Percentiles rank a stretch among this genome's conserved stretches.
Evolutionary conservation across 2,888 invertebrate genomes (phyloP).

Genomic region (Odontocolon sp.): DNA sequence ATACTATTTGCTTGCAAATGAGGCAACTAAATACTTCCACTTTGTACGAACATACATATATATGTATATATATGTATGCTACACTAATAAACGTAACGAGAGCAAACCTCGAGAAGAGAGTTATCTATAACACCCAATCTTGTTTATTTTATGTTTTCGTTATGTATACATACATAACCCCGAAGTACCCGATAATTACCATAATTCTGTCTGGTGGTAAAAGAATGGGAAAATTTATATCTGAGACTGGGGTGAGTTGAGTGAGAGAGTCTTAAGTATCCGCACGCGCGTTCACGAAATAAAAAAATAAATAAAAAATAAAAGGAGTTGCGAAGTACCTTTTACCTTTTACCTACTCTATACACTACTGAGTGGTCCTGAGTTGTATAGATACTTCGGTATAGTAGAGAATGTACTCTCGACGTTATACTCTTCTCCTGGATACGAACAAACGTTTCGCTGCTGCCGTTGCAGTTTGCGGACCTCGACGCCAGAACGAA

Average conservation of each 20-base stretch:
- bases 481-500: slow-evolving; percentile 62
- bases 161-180: slow-evolving; percentile 22
- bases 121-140: slow-evolving; percentile 20
- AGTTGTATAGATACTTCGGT: neutral
- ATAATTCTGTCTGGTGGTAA: slow-evolving; percentile 40
- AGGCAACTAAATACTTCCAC: slow-evolving; percentile 25
- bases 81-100: slow-evolving; percentile 34
- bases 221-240: slow-evolving; percentile 45
- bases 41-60: slow-evolving; percentile 17
- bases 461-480: slow-evolving; percentile 3
- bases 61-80: slow-evolving; percentile 10
- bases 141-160: slow-evolving; percentile 53
- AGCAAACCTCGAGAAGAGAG: slow-evolving; percentile 8
- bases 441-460: slow-evolving; percentile 50
- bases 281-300: slow-evolving; percentile 26
- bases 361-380: neutral
- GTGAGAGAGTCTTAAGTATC: slow-evolving; percentile 34
- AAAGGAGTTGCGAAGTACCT: slow-evolving; percentile 14
- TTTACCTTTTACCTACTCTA: slow-evolving; percentile 20
- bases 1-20: slow-evolving; percentile 45
- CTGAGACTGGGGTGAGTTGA: neutral
- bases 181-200: slow-evolving; percentile 48
- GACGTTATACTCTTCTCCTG: slow-evolving; percentile 6
- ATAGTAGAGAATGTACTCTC: neutral
- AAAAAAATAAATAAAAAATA: no score